These are phyloP conservation scores for Dendrolimus punctatus DNA, from an alignment of 1,140 invertebrate species.

Conservation along the genomic window DNA sequence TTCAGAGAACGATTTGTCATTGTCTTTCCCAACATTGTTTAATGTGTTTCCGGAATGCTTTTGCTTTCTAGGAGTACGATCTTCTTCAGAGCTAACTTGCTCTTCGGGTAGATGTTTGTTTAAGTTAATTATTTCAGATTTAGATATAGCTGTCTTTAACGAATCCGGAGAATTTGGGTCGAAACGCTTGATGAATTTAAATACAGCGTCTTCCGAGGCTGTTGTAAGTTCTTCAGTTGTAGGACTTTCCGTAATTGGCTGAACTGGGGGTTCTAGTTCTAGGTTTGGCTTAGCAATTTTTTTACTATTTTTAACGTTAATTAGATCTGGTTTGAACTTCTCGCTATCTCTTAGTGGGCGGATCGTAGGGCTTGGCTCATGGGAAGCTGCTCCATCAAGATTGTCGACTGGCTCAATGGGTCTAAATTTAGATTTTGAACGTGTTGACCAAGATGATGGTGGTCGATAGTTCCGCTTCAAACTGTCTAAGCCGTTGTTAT, in stretches of 20 bases:
- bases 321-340: conserved; percentile 10
- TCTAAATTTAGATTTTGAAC: conserved; percentile 13
- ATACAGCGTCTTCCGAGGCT: conserved; percentile 33
- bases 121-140: conserved; percentile 48
- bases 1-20: conserved; percentile 31
- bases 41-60: conserved; percentile 43
- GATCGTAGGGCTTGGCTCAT: conserved; percentile 20
- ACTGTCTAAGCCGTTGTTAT: conserved; percentile 45
- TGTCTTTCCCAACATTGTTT: conserved; percentile 37
- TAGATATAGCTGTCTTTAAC: conserved; percentile 49
- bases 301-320: not conserved
- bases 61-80: conserved; percentile 43
- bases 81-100: conserved; percentile 52
- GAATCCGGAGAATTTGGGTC: conserved; percentile 55
- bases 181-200: conserved; percentile 64
- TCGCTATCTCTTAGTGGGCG: conserved; percentile 16
- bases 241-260: conserved; percentile 27
- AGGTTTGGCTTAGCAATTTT: conserved; percentile 15
- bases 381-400: conserved; percentile 22
- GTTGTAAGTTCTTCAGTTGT: conserved; percentile 23
- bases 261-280: conserved; percentile 31
- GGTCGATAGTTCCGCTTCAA: conserved; percentile 44
- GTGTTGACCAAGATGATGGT: conserved; percentile 40
- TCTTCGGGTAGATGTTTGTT: conserved; percentile 51
- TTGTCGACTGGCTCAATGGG: conserved; percentile 12